A percentile compares a stretch with the other conserved stretches of the same genome.
These are phyloP conservation scores for Chirona hameri DNA, from an alignment of 2,888 invertebrate species.

Conservation along the genomic window DNA sequence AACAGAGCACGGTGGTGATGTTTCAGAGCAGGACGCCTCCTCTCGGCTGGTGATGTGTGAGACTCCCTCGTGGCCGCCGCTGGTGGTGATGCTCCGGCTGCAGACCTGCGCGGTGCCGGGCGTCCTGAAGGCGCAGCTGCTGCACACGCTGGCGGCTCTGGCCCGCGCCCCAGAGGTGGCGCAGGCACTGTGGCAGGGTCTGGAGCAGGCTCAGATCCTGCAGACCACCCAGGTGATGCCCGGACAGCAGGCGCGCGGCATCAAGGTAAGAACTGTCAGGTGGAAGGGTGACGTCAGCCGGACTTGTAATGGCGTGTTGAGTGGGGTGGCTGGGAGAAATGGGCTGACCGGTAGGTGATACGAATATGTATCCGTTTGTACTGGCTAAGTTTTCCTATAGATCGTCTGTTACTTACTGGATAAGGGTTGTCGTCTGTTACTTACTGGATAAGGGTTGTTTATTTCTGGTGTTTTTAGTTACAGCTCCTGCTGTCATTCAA, in stretches of 20 bases:
- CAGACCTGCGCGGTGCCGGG: slow-evolving; percentile 83
- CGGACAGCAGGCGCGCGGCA: slow-evolving; percentile 37
- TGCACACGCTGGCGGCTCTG: slow-evolving; percentile 73
- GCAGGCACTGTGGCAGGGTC: slow-evolving; percentile 75
- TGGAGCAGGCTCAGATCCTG: slow-evolving; percentile 77
- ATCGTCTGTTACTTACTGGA: too few relatives aligned
- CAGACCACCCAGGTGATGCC: slow-evolving; percentile 50
- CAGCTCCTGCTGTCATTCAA: too few relatives aligned
- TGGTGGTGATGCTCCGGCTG: slow-evolving; percentile 74
- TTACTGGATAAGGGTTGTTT: too few relatives aligned
- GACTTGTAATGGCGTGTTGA: too few relatives aligned
- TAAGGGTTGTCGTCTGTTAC: too few relatives aligned
- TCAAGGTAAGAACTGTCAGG: slow-evolving; percentile 30
- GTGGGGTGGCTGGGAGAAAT: too few relatives aligned
- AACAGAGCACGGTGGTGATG: too few relatives aligned
- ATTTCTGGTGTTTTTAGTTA: too few relatives aligned
- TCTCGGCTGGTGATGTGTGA: slow-evolving; percentile 68
- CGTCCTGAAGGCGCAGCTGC: slow-evolving; percentile 75
- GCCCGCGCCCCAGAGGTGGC: slow-evolving; percentile 74
- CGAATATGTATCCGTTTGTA: too few relatives aligned
- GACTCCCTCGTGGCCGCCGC: slow-evolving; percentile 73
- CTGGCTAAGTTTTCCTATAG: too few relatives aligned
- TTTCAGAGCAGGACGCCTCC: slow-evolving; percentile 37
- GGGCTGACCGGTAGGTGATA: too few relatives aligned
- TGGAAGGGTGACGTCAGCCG: neutral